Percentiles rank a stretch among this genome's conserved stretches.
Conservation (phyloP, 2,797 vertebrate genomes). For the Malurus splendens region DNA sequence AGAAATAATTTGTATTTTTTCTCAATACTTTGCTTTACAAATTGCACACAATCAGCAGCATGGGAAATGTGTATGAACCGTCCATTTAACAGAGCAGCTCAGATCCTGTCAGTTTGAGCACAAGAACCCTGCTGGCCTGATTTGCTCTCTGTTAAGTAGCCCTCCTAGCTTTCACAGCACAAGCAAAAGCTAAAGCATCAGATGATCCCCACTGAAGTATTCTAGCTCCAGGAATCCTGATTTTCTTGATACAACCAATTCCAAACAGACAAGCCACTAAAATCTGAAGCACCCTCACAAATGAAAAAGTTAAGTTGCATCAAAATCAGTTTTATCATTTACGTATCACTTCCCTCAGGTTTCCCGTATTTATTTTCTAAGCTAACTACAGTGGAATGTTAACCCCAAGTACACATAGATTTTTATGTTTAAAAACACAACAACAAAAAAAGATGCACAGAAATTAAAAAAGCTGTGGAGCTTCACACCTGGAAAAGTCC, state of each 20-base stretch:
- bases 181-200: not conserved
- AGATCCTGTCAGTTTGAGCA: not conserved
- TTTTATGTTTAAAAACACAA: not conserved
- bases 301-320: not conserved
- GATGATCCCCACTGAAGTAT: not conserved
- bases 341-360: not conserved
- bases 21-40: not conserved
- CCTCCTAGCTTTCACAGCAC: not conserved
- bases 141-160: not conserved
- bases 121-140: not conserved
- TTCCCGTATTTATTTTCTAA: not conserved
- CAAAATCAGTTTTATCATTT: not conserved
- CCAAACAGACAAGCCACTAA: not conserved
- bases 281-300: not conserved
- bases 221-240: not conserved
- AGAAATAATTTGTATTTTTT: not conserved
- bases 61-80: not conserved
- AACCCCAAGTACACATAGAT: not conserved
- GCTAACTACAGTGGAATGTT: not conserved
- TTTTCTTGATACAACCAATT: not conserved
- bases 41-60: not conserved
- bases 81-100: not conserved
- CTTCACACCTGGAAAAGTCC: not conserved
- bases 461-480: not conserved
- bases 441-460: not conserved